These are phyloP conservation scores for Oligia latruncula DNA, from an alignment of 2,888 invertebrate species.

Conservation along the genomic window DNA sequence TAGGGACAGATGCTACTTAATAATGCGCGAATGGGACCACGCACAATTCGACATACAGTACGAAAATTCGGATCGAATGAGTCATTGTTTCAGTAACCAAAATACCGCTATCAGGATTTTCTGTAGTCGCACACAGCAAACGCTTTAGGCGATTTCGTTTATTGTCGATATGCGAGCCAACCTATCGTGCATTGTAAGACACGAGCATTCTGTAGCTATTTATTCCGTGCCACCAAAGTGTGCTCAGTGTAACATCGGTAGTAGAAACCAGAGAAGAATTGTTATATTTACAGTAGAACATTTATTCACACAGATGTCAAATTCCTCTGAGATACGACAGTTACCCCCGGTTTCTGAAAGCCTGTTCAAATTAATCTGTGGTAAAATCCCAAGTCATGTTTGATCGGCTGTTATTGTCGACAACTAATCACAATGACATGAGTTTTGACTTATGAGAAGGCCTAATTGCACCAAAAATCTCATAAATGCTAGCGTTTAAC, in stretches of 20 bases:
- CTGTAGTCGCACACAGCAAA: not conserved
- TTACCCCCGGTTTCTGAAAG: slow-evolving; percentile 36
- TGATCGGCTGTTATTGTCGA: not conserved
- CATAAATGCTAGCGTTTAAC: not conserved
- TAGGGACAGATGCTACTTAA: slow-evolving; percentile 11
- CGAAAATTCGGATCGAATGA: not conserved
- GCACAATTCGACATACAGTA: not conserved
- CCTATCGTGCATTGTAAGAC: slow-evolving; percentile 14
- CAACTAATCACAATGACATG: not conserved
- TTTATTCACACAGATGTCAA: slow-evolving; percentile 50
- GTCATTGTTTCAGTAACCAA: not conserved
- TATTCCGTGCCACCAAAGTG: slow-evolving; percentile 48
- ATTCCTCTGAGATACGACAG: slow-evolving; percentile 71
- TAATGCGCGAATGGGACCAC: slow-evolving; percentile 11
- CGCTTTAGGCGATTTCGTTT: not conserved
- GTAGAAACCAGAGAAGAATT: slow-evolving; percentile 36
- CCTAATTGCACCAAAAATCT: not conserved
- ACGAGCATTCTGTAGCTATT: slow-evolving; percentile 37
- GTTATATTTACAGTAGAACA: slow-evolving; percentile 56
- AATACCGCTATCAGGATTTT: slow-evolving; percentile 1
- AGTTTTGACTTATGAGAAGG: not conserved
- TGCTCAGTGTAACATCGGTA: slow-evolving; percentile 43
- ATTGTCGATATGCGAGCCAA: not conserved
- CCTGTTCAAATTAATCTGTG: slow-evolving; percentile 16
- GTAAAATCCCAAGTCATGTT: slow-evolving; percentile 9